phyloP scores from a whole-genome alignment of 2,888 invertebrate species.

The Drosophila diplacantha region DNA sequence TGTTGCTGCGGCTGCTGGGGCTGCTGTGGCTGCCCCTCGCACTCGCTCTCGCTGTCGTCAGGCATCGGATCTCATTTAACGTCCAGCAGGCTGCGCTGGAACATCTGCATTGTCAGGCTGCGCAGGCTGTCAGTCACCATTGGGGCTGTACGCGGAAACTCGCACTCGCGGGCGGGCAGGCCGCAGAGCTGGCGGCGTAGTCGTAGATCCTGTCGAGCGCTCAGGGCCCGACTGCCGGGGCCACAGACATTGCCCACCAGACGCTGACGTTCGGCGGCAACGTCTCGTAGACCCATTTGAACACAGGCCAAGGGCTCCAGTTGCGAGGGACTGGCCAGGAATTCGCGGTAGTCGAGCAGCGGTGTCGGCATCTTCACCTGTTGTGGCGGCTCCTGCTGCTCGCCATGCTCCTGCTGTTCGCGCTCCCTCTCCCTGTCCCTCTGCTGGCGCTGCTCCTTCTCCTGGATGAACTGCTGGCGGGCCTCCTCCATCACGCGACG shows the following conservation, averaged over 20 bases:
- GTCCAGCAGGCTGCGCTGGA: constrained; percentile 73
- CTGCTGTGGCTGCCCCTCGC: constrained; percentile 6
- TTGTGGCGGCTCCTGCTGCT: constrained; percentile 4
- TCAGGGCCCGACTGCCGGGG: constrained; percentile 86
- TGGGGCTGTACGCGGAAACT: constrained; percentile 73
- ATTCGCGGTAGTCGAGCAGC: constrained; percentile 77
- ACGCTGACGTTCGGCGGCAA: constrained; percentile 81
- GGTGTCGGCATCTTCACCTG: constrained; percentile 50
- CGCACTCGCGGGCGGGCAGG: constrained; percentile 82
- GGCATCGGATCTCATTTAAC: constrained; percentile 68
- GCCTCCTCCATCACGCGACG: constrained; percentile 77
- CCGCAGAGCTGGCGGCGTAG: constrained; percentile 85
- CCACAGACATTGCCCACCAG: constrained; percentile 86
- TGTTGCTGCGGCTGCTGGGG: background rate
- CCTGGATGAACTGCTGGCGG: constrained; percentile 71
- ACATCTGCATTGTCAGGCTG: constrained; percentile 72
- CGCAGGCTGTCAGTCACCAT: constrained; percentile 71
- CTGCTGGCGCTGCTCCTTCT: constrained; percentile 51
- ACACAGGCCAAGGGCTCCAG: constrained; percentile 77
- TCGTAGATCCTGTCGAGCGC: constrained; percentile 87
- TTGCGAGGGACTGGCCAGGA: constrained; percentile 69
- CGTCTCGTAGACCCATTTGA: constrained; percentile 82
- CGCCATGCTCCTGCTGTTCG: constrained; percentile 20
- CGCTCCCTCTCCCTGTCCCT: constrained; percentile 14
- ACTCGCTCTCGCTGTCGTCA: constrained; percentile 2